A percentile compares a stretch with the other conserved stretches of the same genome.
phyloP scores from a whole-genome alignment of 2,888 invertebrate species.

The Athalia rosae region DNA sequence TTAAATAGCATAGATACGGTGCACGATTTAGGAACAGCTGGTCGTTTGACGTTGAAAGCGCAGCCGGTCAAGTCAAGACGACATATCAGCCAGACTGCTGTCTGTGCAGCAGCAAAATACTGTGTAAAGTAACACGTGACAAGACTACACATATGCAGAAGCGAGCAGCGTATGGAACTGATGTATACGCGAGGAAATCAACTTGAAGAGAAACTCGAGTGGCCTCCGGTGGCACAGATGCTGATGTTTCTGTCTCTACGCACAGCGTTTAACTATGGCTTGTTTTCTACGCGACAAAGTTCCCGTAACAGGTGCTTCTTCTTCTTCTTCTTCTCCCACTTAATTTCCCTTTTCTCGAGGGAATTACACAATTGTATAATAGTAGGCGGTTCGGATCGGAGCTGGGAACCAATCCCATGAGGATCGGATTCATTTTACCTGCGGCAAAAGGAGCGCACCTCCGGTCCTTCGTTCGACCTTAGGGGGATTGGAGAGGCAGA shows the following conservation, averaged over 20 bases:
- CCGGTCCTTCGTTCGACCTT: conserved; percentile 46
- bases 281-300: too few relatives aligned
- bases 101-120: conserved; percentile 8
- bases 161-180: too few relatives aligned
- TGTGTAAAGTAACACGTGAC: conserved; percentile 33
- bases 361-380: too few relatives aligned
- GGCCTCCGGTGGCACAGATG: conserved; percentile 36
- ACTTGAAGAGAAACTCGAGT: conserved; percentile 39
- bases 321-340: too few relatives aligned
- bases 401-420: conserved; percentile 28
- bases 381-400: neutral
- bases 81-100: conserved; percentile 6
- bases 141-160: conserved; percentile 23
- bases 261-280: too few relatives aligned
- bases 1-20: too few relatives aligned
- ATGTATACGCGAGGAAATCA: neutral
- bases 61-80: conserved; percentile 49
- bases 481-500: conserved; percentile 42
- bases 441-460: conserved; percentile 48
- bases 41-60: conserved; percentile 47
- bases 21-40: conserved; percentile 47
- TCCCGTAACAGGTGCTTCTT: conserved; percentile 24
- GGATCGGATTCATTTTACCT: conserved; percentile 21
- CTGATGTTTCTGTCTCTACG: neutral
- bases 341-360: too few relatives aligned